Percentiles rank a stretch among this genome's conserved stretches.
Evolutionary conservation across 2,797 vertebrate species (phyloP).

Genomic region (Emys orbicularis): DNA sequence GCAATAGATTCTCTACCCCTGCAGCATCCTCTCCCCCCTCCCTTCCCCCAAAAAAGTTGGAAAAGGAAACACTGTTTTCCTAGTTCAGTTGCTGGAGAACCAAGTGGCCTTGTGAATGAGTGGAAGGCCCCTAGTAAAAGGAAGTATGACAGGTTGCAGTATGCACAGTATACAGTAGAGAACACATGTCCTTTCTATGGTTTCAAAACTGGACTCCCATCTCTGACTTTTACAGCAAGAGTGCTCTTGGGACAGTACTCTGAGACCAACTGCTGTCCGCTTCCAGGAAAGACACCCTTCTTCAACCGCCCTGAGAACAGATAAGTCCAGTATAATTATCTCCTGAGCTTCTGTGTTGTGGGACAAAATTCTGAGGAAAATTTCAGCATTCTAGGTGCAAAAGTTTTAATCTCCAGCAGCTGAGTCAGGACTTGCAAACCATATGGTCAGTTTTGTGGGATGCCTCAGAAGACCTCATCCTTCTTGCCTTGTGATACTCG

Average conservation of each 20-base stretch:
- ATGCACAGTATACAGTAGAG: background rate
- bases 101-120: background rate
- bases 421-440: background rate
- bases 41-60: background rate
- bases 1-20: background rate
- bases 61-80: background rate
- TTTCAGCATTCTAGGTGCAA: background rate
- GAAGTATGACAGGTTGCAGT: background rate
- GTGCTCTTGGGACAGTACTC: background rate
- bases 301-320: background rate
- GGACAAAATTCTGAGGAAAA: background rate
- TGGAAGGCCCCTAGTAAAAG: background rate
- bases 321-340: background rate
- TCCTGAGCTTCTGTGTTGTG: background rate
- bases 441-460: background rate
- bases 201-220: background rate
- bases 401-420: background rate
- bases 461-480: background rate
- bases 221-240: background rate
- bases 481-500: background rate
- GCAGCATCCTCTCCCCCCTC: accelerated
- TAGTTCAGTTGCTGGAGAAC: background rate
- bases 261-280: background rate
- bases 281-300: background rate
- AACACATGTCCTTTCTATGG: background rate